Base-by-base conservation (phyloP, 2,113 vertebrate species). In the Cinclus cinclus region DNA sequence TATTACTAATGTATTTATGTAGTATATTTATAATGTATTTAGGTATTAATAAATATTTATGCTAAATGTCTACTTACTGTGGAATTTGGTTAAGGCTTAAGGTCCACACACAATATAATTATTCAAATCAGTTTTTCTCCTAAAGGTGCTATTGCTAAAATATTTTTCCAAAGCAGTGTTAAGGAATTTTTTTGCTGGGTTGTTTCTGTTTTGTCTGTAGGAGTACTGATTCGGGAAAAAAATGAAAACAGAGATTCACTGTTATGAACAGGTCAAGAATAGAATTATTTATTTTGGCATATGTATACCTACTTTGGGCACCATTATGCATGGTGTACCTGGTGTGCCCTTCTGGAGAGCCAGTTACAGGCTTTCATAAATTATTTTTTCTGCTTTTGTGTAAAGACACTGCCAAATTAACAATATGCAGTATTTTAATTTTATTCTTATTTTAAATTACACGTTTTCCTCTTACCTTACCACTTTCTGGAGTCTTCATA, bases 101-200 rank as follows among this genome's bases (percentile, higher is more conserved):
- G 52, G 23, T 83, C 33, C 21, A 55, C 35, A 75, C 21, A 59
- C 24, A 33, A 22, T 91, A 63, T 67, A 95, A 81, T 80, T 42
- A 75, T 58, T 60, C 24, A 68, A 88, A 50, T 4, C 31, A 58
- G 13, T 58, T 50, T 80, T 86, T 79, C n/a, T 95, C n/a, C 84
- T 96, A 86, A 81, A 88, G 31, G 42, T 49, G 60, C 21, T 59
- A 52, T 58, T 94, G 90, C 56, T 41, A 73, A 62, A 88, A 25
- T 55, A 23, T 91, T 74, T 65, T 77, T 94, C 82, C 69, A 55
- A 37, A 84, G 74, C 17, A 23, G 52, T 60, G 18, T 50, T 97
- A 88, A 28, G 50, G 53, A 92, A 69, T 95, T 96, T 46, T 46
- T 87, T 96, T 96, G 59, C 78, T 89, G 75, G 13, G 37, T 3